Conservation (phyloP, 2,113 vertebrate genomes). For the Bufo gargarizans region DNA sequence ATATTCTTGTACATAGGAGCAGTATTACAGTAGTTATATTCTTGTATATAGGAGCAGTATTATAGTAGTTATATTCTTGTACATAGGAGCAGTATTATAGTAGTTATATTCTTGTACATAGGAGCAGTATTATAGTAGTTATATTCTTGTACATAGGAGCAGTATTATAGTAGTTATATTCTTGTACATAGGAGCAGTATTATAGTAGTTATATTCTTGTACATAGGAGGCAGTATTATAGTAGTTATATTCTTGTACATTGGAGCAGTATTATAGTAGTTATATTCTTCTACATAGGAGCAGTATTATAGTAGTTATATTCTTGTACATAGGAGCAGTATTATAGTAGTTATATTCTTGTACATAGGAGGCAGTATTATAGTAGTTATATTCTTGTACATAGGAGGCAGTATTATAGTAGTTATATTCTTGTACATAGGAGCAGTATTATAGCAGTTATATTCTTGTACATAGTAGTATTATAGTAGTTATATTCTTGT, state of each 20-base stretch:
- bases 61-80: too few relatives aligned
- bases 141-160: conserved; percentile 4
- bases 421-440: background rate
- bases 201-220: conserved; percentile 17
- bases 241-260: conserved; percentile 1
- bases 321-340: background rate
- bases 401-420: background rate
- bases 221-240: background rate
- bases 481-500: conserved; percentile 8
- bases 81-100: background rate
- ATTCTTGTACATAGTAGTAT: background rate
- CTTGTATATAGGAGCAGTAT: background rate
- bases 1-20: background rate
- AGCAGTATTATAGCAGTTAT: too few relatives aligned
- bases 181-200: background rate
- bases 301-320: conserved; percentile 11
- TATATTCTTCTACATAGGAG: conserved; percentile 1
- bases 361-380: background rate
- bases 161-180: conserved; percentile 18
- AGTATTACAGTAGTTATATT: background rate
- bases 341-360: conserved; percentile 12
- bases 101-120: background rate
- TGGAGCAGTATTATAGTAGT: conserved; percentile 4
- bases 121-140: conserved; percentile 3
- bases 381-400: conserved; percentile 1